phyloP scores from a whole-genome alignment of 2,888 invertebrate species.

The Adineta ricciae region DNA sequence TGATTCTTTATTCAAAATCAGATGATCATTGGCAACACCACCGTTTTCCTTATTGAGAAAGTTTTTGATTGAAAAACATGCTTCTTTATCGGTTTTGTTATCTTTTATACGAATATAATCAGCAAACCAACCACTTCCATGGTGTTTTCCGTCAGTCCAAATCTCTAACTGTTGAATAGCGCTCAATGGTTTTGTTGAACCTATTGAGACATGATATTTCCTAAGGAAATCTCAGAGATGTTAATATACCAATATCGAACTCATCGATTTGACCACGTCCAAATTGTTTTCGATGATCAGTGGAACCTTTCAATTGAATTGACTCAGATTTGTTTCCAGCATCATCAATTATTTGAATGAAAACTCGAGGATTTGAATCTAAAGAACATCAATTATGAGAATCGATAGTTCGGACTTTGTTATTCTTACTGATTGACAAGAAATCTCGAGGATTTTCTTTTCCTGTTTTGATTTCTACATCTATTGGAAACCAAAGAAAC shows the following conservation, averaged over 20 bases:
- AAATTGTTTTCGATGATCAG: not conserved
- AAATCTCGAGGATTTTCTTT: not conserved
- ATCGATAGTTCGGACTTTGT: too few relatives aligned
- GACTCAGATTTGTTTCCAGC: not conserved
- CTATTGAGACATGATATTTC: not conserved
- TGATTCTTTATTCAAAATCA: not conserved
- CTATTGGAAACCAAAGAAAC: not conserved
- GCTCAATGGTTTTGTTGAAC: not conserved
- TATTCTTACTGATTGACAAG: not conserved
- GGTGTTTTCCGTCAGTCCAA: not conserved
- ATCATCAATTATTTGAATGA: not conserved
- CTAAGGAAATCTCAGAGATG: not conserved
- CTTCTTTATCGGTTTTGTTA: not conserved
- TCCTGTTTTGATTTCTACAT: not conserved
- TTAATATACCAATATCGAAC: not conserved
- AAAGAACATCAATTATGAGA: not conserved
- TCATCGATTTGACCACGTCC: not conserved
- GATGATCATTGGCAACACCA: not conserved
- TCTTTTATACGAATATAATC: not conserved
- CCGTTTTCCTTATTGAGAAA: not conserved
- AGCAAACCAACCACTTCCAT: not conserved
- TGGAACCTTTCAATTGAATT: not conserved
- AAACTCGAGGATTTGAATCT: not conserved
- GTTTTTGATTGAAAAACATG: not conserved
- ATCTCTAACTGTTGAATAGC: not conserved